Base-by-base conservation (phyloP, 2,797 vertebrate genomes). In the Liparis tanakae region DNA sequence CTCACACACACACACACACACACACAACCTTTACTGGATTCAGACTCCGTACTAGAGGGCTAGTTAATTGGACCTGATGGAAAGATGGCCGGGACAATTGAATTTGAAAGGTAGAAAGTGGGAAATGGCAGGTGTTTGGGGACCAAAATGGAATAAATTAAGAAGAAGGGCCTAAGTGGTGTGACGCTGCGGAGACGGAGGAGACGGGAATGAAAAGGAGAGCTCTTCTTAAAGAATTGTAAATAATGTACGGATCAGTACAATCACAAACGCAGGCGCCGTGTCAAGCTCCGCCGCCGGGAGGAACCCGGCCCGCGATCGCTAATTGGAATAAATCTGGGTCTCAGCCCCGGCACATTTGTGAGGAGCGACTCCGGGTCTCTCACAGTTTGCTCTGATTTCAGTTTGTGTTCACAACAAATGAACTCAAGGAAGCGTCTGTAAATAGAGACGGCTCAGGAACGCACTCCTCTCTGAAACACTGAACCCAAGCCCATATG, bases 21-120 rank as follows among this genome's bases (percentile, higher is more conserved):
- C n/a, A n/a, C n/a, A n/a, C n/a, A n/a, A n/a, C 7, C 48, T 7
- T 17, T 56, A 55, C 66, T 80, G 58, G 30, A 9, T 36, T 76
- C 62, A 74, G 44, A 74, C 71, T 79, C 1, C 0, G 13, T 70
- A 83, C 39, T 64, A 54, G 81, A 80, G 57, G 72, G 43, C 43
- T 41, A 20, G 34, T 76, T 89, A 87, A 91, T 89, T 86, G 79
- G 79, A 76, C 73, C 63, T 79, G 67, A 84, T 89, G 78, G 83
- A 85, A 74, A 64, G 77, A 78, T 68, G 1, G 54, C 20, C 9
- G 41, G 61, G 74, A 58, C 84, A 84, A 87, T 82, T 80, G 73
- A 84, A 77, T 86, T 30, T 79, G 41, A 78, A 77, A 67, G n/a
- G 67, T 80, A 74, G 78, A 78, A 73, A 72, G 75, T 70, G 58